phyloP scores from a whole-genome alignment of 2,797 vertebrate genomes.

The Austrolebias charrua region DNA sequence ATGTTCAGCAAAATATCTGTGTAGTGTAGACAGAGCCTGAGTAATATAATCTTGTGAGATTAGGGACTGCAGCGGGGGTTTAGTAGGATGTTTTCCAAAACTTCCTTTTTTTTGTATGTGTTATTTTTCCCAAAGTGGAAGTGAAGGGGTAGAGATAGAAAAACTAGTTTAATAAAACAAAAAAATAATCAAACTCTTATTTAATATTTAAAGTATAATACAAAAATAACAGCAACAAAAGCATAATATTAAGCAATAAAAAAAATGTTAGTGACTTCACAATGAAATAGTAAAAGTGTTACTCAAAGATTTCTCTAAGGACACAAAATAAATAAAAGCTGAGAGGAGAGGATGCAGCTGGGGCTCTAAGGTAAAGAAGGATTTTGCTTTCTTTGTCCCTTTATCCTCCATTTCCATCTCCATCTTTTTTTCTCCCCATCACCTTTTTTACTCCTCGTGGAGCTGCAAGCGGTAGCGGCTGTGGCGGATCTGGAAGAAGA shows the following conservation, averaged over 20 bases:
- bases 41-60: conserved; percentile 27
- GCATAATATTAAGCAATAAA: conserved; percentile 56
- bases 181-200: conserved; percentile 53
- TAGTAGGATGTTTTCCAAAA: conserved; percentile 38
- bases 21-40: conserved; percentile 14
- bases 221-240: conserved; percentile 72
- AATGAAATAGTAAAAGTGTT: conserved; percentile 66
- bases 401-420: conserved; percentile 43
- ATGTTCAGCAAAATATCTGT: neutral
- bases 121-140: conserved; percentile 40
- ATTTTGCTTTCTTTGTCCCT: conserved; percentile 61
- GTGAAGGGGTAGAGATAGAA: conserved; percentile 48
- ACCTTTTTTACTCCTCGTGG: conserved; percentile 90
- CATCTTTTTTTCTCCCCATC: conserved; percentile 54
- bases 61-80: conserved; percentile 31
- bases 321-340: conserved; percentile 78
- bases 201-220: conserved; percentile 62
- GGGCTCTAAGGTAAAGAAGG: conserved; percentile 65
- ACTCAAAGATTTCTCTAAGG: conserved; percentile 66
- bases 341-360: conserved; percentile 64
- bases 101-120: conserved; percentile 23
- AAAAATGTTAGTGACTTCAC: conserved; percentile 72
- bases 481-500: conserved; percentile 99
- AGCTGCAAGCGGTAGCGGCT: conserved; percentile 98
- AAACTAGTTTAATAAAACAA: conserved; percentile 50